Conservation (phyloP, 2,888 invertebrate species). For the Pemphredon lugubris region DNA sequence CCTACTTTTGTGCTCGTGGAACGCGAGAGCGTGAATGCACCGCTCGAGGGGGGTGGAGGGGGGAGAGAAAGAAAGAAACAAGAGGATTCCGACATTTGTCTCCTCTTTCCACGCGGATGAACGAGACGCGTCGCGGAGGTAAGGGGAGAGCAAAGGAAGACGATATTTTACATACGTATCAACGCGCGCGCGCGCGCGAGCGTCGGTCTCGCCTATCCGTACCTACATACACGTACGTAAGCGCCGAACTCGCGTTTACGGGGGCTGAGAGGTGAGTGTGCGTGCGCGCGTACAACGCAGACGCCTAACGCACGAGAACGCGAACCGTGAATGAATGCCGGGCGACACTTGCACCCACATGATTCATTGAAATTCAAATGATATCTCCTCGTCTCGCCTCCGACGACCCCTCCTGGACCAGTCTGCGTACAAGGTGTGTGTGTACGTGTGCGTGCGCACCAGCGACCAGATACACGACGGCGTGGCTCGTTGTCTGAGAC, state of each 20-base stretch:
- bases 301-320: too few species aligned
- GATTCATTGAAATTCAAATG: slow-evolving; percentile 79
- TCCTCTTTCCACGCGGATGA: slow-evolving; percentile 50
- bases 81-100: slow-evolving; percentile 58
- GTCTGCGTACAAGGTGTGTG: background rate
- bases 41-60: background rate
- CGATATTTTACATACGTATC: slow-evolving; percentile 52
- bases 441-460: slow-evolving; percentile 3
- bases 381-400: slow-evolving; percentile 57
- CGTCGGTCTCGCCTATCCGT: background rate
- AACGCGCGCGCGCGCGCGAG: slow-evolving; percentile 4
- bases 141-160: slow-evolving; percentile 8
- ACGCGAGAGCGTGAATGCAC: slow-evolving; percentile 35
- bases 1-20: slow-evolving; percentile 54
- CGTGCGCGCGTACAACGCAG: too few species aligned
- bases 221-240: background rate
- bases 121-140: slow-evolving; percentile 13
- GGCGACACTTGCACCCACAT: slow-evolving; percentile 77
- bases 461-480: too few species aligned
- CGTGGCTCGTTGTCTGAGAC: slow-evolving; percentile 33
- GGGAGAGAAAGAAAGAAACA: slow-evolving; percentile 21
- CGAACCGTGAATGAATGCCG: slow-evolving; percentile 67
- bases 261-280: slow-evolving; percentile 5
- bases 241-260: too few species aligned
- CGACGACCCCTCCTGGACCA: slow-evolving; percentile 20